Evolutionary conservation across 2,797 vertebrate genomes (phyloP).

Genomic region (Prunella strophiata): DNA sequence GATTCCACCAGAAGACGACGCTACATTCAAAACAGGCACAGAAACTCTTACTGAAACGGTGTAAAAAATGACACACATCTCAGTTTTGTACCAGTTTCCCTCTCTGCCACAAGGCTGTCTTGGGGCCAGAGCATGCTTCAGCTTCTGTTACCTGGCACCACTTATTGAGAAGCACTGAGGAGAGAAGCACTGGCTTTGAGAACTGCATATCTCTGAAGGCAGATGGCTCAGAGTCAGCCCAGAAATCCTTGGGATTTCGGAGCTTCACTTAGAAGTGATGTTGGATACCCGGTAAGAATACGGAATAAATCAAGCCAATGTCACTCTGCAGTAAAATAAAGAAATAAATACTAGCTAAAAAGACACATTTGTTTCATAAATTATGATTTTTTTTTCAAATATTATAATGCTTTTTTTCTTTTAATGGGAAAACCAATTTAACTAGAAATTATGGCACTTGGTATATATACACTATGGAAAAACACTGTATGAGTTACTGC

Average conservation of each 20-base stretch:
- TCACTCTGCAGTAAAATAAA: not conserved
- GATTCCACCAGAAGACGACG: fast-evolving
- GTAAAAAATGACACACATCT: not conserved
- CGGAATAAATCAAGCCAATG: not conserved
- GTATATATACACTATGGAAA: fast-evolving
- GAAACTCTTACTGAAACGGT: not conserved
- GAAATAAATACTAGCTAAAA: not conserved
- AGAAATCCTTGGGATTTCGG: not conserved
- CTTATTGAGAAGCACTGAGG: not conserved
- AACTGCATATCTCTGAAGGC: not conserved
- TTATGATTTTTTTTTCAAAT: not conserved
- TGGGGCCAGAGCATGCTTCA: not conserved
- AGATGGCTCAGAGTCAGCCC: not conserved
- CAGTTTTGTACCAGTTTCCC: not conserved
- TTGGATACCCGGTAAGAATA: fast-evolving
- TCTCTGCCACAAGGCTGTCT: not conserved
- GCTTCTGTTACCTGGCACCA: not conserved
- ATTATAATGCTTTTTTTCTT: fast-evolving
- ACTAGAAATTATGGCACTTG: not conserved
- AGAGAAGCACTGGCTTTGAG: not conserved
- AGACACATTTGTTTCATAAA: not conserved
- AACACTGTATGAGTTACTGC: fast-evolving
- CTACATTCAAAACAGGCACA: not conserved
- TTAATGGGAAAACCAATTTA: not conserved
- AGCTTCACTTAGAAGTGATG: not conserved